Conservation (phyloP, 2,888 invertebrate genomes). For the Tiliacea aurago region DNA sequence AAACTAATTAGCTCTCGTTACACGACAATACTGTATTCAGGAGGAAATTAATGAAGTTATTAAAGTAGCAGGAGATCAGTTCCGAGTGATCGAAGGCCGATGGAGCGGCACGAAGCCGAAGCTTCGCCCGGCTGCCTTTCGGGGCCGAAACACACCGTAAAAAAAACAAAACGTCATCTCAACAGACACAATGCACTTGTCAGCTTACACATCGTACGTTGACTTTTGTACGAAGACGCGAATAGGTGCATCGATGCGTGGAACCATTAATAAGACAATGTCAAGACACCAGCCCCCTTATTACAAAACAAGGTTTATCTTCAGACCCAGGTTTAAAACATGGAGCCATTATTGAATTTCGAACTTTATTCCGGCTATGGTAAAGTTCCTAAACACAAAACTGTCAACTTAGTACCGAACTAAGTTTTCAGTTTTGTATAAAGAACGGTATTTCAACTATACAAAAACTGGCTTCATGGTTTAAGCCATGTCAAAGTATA, state of each 20-base stretch:
- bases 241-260: constrained; percentile 16
- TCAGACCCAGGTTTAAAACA: no score
- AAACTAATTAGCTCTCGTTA: constrained; percentile 45
- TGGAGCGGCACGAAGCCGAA: constrained; percentile 75
- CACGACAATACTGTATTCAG: constrained; percentile 56
- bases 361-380: no score
- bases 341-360: no score
- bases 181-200: constrained; percentile 50
- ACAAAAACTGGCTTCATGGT: no score
- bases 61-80: constrained; percentile 70
- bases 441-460: no score
- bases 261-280: neutral
- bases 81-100: constrained; percentile 77
- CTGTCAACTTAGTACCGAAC: no score
- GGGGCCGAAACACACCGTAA: constrained; percentile 71
- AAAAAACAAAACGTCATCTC: constrained; percentile 64
- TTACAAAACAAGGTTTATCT: no score
- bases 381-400: no score
- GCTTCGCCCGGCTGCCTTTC: constrained; percentile 76
- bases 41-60: constrained; percentile 75
- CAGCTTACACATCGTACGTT: constrained; percentile 32
- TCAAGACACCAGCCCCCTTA: no score
- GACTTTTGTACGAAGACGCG: neutral
- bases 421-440: no score
- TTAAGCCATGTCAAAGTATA: no score